Evolutionary conservation across 2,888 invertebrate genomes (phyloP), one percentile per base, ranked within the genome.

Genomic region (Hoplodrina ambigua): DNA sequence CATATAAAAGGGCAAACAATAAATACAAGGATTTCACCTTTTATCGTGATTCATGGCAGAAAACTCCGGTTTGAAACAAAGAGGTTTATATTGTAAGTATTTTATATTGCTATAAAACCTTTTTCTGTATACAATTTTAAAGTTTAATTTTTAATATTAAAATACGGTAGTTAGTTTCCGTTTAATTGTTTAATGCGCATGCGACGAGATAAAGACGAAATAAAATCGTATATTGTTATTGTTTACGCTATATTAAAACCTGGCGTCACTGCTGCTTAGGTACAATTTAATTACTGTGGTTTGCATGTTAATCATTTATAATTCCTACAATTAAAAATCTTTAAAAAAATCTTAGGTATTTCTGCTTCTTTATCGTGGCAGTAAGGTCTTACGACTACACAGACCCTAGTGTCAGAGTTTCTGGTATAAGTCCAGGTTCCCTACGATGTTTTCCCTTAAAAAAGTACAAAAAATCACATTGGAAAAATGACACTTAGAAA

Each of bases 1-100:
- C 53, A 54, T 62, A 44, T 82, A 79, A 53, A 79, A 69, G 80
- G 83, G 65, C 65, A 80, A 62, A 79, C 75, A 63, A 60, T 82
- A 57, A 73, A 65, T 52, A 56, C 75, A 79, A 79, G 82, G 79
- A 37, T 66, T 72, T 41, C 59, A 50, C 62, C 79, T 72, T 81
- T 69, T 64, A 69, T 67, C 63, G 50, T 80, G 80, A 80, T 83
- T 80, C 80, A 83, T 65, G 61, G 54, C 44, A 63, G 33, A 41
- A 63, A 78, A 25, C 37, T 55, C 7, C 55, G 41, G 15, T 56
- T 2, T 46, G 56, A 46, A 62, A 78, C 82, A 78, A 82, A 78
- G 82, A 78, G 15, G 33, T 62, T 37, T 7, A 44, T 46, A 19
- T 17, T 52, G n/a, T n/a, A n/a, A n/a, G 15, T 8, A 56, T 20